Evolutionary conservation across 1,140 invertebrate species (phyloP).

Genomic region (Ditylenchus dipsaci): DNA sequence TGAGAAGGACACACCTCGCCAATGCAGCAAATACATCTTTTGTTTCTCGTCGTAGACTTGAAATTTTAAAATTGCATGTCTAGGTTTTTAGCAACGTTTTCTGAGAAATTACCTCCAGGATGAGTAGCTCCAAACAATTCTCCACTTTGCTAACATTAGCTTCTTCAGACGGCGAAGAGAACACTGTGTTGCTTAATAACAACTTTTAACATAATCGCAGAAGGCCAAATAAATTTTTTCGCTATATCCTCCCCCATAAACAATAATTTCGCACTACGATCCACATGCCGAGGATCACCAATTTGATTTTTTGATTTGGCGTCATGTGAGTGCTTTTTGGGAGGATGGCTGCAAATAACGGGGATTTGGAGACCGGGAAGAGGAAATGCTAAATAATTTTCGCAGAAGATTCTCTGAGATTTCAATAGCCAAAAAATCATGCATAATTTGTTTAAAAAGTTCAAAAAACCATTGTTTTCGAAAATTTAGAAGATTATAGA

Average conservation of each 20-base stretch:
- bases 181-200: constrained; percentile 43
- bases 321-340: too few species aligned
- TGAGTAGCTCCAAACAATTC: constrained; percentile 54
- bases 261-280: not conserved
- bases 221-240: not conserved
- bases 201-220: not conserved
- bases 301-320: constrained; percentile 4
- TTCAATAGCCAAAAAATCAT: too few species aligned
- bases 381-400: too few species aligned
- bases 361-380: too few species aligned
- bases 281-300: not conserved
- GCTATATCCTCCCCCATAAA: not conserved
- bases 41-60: constrained; percentile 55
- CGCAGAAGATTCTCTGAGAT: too few species aligned
- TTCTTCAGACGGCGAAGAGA: constrained; percentile 44
- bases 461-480: too few species aligned
- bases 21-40: constrained; percentile 51
- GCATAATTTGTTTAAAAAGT: too few species aligned
- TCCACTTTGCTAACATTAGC: constrained; percentile 51
- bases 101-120: constrained; percentile 43
- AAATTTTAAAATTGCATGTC: not conserved
- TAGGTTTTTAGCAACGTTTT: not conserved
- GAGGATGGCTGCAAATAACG: too few species aligned
- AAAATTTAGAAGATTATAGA: too few species aligned
- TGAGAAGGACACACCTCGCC: constrained; percentile 55